Evolutionary conservation across 2,888 invertebrate genomes (phyloP).

Genomic region (Nomada lathburiana): DNA sequence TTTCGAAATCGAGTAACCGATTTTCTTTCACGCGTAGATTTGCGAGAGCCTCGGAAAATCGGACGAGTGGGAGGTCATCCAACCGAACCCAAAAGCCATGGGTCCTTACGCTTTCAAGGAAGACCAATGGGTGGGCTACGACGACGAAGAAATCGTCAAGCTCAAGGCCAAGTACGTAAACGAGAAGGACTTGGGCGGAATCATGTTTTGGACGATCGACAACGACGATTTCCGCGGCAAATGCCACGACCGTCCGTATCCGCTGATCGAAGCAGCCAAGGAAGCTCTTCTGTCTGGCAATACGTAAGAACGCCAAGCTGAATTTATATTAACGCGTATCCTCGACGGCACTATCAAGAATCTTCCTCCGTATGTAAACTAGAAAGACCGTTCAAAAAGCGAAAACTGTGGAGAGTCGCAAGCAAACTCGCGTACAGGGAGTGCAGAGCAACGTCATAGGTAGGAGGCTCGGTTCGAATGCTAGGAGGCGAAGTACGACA

Average conservation of each 20-base stretch:
- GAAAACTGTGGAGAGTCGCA: constrained; percentile 60
- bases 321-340: neutral
- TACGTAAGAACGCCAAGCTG: constrained; percentile 85
- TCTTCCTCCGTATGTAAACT: neutral
- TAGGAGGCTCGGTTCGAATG: constrained; percentile 21
- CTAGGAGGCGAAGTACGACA: constrained; percentile 70
- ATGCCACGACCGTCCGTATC: constrained; percentile 94
- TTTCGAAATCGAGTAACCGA: neutral
- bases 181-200: constrained; percentile 93
- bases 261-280: constrained; percentile 95
- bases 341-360: neutral
- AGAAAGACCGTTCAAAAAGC: constrained; percentile 62
- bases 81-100: constrained; percentile 92
- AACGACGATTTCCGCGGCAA: constrained; percentile 97
- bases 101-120: constrained; percentile 95
- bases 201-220: constrained; percentile 97
- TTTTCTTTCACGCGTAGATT: constrained; percentile 85
- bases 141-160: constrained; percentile 93
- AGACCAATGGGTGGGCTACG: constrained; percentile 97
- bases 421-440: constrained; percentile 65
- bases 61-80: constrained; percentile 93
- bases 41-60: constrained; percentile 92
- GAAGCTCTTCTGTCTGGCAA: constrained; percentile 90
- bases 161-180: constrained; percentile 94
- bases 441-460: constrained; percentile 59